A percentile compares a stretch with the other conserved stretches of the same genome.
phyloP scores from a whole-genome alignment of 2,888 invertebrate species.

The Punctoribates punctum region DNA sequence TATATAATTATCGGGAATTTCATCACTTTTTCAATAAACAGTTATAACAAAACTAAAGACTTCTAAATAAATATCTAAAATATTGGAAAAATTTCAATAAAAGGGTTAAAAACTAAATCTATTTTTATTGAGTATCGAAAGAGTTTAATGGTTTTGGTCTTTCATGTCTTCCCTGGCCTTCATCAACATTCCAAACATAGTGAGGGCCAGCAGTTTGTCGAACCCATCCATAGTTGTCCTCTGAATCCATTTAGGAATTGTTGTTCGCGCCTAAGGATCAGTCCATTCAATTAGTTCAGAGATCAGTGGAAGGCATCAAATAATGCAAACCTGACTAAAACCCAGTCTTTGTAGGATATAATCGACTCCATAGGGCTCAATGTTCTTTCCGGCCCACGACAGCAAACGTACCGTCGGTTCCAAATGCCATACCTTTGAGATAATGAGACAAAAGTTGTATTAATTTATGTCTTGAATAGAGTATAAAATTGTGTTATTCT shows the following conservation, averaged over 20 bases:
- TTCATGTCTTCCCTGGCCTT: constrained; percentile 38
- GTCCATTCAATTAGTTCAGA: background rate
- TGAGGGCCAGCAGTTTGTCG: constrained; percentile 80
- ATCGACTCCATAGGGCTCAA: constrained; percentile 97
- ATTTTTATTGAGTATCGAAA: background rate
- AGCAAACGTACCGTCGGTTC: constrained; percentile 74
- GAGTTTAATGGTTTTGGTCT: constrained; percentile 7
- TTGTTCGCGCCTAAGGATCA: constrained; percentile 76
- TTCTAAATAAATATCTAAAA: background rate
- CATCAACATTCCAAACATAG: constrained; percentile 53
- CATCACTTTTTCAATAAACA: background rate
- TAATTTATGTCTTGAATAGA: too few species aligned
- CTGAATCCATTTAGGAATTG: constrained; percentile 99
- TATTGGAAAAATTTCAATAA: background rate
- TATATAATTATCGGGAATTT: background rate
- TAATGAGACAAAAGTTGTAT: constrained; percentile 61
- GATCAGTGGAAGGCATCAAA: background rate
- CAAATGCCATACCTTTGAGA: constrained; percentile 78
- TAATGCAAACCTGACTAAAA: constrained; percentile 68
- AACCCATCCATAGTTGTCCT: constrained; percentile 96
- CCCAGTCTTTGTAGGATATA: constrained; percentile 96
- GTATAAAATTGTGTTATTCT: too few species aligned
- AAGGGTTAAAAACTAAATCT: background rate
- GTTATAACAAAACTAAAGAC: background rate
- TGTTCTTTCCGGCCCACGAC: constrained; percentile 86